Percentiles rank a stretch among this genome's conserved stretches.
Evolutionary conservation across 2,888 invertebrate genomes (phyloP).

Genomic region (Drosophila neotestacea): DNA sequence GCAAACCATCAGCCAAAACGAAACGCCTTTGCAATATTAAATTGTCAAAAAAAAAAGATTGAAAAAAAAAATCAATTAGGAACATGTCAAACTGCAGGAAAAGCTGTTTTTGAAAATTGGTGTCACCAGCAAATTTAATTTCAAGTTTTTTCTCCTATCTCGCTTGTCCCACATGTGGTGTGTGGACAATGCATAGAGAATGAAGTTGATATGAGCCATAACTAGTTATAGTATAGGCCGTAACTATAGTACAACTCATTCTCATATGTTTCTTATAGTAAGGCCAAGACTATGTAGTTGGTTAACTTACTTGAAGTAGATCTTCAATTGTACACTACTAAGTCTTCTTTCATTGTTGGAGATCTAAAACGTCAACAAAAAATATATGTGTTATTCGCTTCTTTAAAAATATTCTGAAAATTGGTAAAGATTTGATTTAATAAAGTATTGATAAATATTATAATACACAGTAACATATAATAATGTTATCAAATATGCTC

Average conservation of each 20-base stretch:
- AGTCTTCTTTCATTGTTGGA: too few relatives aligned
- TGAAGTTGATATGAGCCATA: conserved; percentile 26
- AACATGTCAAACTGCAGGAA: conserved; percentile 80
- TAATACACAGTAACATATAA: too few relatives aligned
- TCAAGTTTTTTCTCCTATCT: conserved; percentile 54
- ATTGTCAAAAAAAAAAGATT: conserved; percentile 71
- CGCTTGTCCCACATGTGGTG: conserved; percentile 31
- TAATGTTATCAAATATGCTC: too few relatives aligned
- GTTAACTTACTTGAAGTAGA: too few relatives aligned
- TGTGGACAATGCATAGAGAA: conserved; percentile 45
- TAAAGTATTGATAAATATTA: too few relatives aligned
- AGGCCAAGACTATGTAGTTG: too few relatives aligned
- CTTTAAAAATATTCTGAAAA: too few relatives aligned
- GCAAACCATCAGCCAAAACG: conserved; percentile 41
- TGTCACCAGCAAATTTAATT: conserved; percentile 80
- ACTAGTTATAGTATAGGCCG: neutral
- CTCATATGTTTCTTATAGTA: too few relatives aligned
- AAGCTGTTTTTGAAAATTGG: conserved; percentile 80
- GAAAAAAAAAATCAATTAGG: conserved; percentile 77
- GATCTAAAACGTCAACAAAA: too few relatives aligned
- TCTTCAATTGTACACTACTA: too few relatives aligned
- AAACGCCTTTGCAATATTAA: conserved; percentile 78
- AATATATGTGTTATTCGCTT: too few relatives aligned
- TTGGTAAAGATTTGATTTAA: too few relatives aligned
- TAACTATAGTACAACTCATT: neutral